These are phyloP conservation scores for Anastrepha ludens DNA, from an alignment of 1,140 invertebrate genomes.

Conservation along the genomic window DNA sequence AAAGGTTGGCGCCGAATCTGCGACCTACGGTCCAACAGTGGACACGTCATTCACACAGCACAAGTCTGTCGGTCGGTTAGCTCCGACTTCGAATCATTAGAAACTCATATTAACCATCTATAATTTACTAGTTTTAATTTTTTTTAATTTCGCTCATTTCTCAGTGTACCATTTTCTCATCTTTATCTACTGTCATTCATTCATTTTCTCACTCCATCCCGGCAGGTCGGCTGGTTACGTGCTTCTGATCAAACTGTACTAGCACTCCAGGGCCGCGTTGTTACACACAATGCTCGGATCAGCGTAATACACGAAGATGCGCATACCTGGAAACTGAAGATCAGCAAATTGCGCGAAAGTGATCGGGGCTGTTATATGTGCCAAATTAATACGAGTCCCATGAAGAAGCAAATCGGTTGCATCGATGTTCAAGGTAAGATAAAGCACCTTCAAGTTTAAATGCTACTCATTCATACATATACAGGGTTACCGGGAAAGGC, in stretches of 20 bases:
- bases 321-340: conserved; percentile 85
- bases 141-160: too few relatives aligned
- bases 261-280: conserved; percentile 87
- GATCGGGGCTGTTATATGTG: conserved; percentile 90
- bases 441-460: neutral
- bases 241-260: conserved; percentile 92
- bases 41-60: too few relatives aligned
- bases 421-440: conserved; percentile 89
- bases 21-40: too few relatives aligned
- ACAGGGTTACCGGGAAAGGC: too few relatives aligned
- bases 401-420: conserved; percentile 91
- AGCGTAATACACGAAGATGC: conserved; percentile 85
- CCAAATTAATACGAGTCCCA: conserved; percentile 90
- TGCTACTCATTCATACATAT: too few relatives aligned
- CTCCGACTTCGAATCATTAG: too few relatives aligned
- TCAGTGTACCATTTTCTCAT: too few relatives aligned
- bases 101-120: too few relatives aligned
- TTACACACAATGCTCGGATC: conserved; percentile 91
- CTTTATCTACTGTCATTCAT: neutral
- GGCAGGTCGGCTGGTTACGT: conserved; percentile 92
- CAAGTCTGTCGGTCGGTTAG: too few relatives aligned
- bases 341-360: conserved; percentile 82
- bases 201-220: neutral
- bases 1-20: too few relatives aligned
- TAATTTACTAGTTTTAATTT: too few relatives aligned